phyloP scores from a whole-genome alignment of 2,888 invertebrate species.

The Tenthredo scrophulariae region DNA sequence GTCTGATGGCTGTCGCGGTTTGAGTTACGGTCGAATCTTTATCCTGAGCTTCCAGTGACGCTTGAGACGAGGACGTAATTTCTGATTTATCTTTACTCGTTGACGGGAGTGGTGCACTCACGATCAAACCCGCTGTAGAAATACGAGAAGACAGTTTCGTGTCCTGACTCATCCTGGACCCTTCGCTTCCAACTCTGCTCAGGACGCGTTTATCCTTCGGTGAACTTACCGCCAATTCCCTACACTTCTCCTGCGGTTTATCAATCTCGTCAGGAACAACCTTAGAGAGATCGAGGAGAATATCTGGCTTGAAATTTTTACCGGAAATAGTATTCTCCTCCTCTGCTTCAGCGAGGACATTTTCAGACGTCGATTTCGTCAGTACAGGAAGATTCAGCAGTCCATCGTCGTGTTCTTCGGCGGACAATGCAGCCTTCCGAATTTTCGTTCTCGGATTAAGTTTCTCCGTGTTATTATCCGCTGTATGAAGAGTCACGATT shows the following conservation, averaged over 20 bases:
- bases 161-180: conserved; percentile 58
- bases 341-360: conserved; percentile 59
- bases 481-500: conserved; percentile 68
- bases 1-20: not conserved
- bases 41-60: not conserved
- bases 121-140: not conserved
- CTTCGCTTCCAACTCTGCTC: conserved; percentile 64
- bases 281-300: conserved; percentile 75
- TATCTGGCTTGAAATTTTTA: conserved; percentile 77
- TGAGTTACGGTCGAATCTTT: not conserved
- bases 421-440: conserved; percentile 12
- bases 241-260: conserved; percentile 76
- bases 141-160: not conserved
- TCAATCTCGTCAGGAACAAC: conserved; percentile 76
- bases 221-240: conserved; percentile 78
- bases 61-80: not conserved
- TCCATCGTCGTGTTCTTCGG: conserved; percentile 40
- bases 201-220: conserved; percentile 58
- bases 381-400: conserved; percentile 52
- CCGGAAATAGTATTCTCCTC: conserved; percentile 70
- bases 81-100: conserved; percentile 33
- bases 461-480: conserved; percentile 45
- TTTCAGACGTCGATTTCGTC: conserved; percentile 70
- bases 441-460: conserved; percentile 12
- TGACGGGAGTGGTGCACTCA: not conserved